Evolutionary conservation across 2,888 invertebrate species (phyloP), one percentile per base, ranked within the genome.

Genomic region (Troides aeacus): DNA sequence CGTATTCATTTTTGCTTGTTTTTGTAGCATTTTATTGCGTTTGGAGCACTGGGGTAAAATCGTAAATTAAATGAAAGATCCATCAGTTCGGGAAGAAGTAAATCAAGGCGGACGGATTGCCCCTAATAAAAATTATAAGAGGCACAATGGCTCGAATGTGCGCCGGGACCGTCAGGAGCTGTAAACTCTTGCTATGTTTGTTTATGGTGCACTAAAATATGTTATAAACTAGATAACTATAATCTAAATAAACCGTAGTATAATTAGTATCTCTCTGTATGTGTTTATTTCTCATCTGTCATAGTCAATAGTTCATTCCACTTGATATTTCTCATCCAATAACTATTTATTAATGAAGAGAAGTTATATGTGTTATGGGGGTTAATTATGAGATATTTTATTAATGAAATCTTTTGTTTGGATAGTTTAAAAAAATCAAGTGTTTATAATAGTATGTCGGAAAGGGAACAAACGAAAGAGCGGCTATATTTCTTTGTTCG

Each of bases 111-210:
- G 92, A 91, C 90, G 92, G 89, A 92, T 92, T 92, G 92, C 91
- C 91, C 89, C 89, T 88, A 91, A 92, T 92, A 92, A 92, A 92
- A 92, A 92, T 92, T 92, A 92, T 92, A 92, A 92, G 89, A 90
- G 88, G 90, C 91, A 92, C 92, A 92, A 92, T 92, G 87, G 85
- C 78, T 85, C 85, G 86, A 88, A 88, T 90, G 89, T 89, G 90
- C 87, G 85, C 81, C 86, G 86, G 81, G 87, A 85, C 85, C 87
- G 90, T 84, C 90, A 88, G 90, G 87, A 88, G 92, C 86, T 85
- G 88, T 91, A 92, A 92, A 92, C 87, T 87, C 88, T 87, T 83
- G 87, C 90, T 90, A 87, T 92, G 92, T 92, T 92, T 92, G 92
- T 92, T 92, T 92, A 92, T 90, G 88, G 83, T 85, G 86, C 91